Evolutionary conservation across 2,797 vertebrate genomes (phyloP).

Genomic region (Rhynchonycteris naso): DNA sequence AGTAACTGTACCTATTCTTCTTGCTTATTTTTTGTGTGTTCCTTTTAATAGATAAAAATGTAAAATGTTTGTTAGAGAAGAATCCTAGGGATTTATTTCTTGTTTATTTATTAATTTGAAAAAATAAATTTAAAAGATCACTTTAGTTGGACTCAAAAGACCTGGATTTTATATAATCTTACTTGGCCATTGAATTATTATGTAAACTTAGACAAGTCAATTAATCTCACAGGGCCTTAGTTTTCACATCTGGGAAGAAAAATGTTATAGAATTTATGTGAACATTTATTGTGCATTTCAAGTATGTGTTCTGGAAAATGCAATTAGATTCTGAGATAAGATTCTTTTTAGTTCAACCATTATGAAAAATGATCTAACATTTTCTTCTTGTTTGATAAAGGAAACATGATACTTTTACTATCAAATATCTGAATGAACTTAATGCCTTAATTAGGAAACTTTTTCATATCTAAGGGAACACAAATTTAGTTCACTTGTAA

Average conservation of each 20-base stretch:
- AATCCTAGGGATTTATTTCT: conserved; percentile 38
- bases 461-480: not conserved
- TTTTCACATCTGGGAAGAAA: not conserved
- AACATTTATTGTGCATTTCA: not conserved
- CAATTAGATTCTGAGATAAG: not conserved
- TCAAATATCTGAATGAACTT: conserved; percentile 42
- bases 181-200: not conserved
- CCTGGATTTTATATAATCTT: not conserved
- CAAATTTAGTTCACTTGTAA: conserved; percentile 13
- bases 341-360: not conserved
- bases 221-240: not conserved
- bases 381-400: conserved; percentile 26
- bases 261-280: not conserved
- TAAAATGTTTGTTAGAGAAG: not conserved
- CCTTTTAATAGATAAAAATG: conserved; percentile 31
- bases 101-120: conserved; percentile 39
- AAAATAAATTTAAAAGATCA: conserved; percentile 32
- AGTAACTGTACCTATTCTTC: not conserved
- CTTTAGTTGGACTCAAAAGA: not conserved
- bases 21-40: not conserved
- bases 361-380: not conserved
- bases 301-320: not conserved
- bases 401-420: not conserved
- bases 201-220: not conserved
- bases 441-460: not conserved